Percentiles rank a stretch among this genome's conserved stretches.
Evolutionary conservation across 2,888 invertebrate genomes (phyloP).

Genomic region (Thyatira batis): DNA sequence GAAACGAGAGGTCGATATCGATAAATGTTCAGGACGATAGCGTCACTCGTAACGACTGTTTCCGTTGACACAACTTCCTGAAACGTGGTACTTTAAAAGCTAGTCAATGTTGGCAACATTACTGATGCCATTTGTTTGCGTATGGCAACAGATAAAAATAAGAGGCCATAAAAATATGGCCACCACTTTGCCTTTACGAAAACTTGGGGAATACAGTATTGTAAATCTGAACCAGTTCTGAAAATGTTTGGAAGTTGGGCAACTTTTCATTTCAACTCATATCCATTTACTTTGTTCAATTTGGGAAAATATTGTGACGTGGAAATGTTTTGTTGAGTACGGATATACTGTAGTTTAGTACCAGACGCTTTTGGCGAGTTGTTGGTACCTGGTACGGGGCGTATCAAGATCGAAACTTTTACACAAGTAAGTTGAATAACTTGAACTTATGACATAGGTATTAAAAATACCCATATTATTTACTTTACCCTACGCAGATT

Average conservation of each 20-base stretch:
- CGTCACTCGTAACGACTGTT: conserved; percentile 34
- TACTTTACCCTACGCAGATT: no score
- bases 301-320: conserved; percentile 1
- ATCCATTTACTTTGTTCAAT: conserved; percentile 22
- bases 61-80: conserved; percentile 24
- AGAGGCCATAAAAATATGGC: conserved; percentile 9
- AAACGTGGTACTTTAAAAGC: conserved; percentile 22
- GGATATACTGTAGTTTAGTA: not conserved
- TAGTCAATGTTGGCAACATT: conserved; percentile 8
- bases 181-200: conserved; percentile 10
- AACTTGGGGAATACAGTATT: conserved; percentile 16
- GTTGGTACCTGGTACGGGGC: not conserved
- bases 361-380: not conserved
- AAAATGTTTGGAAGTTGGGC: conserved; percentile 19
- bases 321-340: not conserved
- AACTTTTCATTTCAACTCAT: conserved; percentile 23
- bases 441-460: no score
- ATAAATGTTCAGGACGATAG: conserved; percentile 29
- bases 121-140: conserved; percentile 1
- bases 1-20: conserved; percentile 26
- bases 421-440: not conserved
- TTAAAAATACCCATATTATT: no score
- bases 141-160: conserved; percentile 3
- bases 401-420: not conserved
- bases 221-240: conserved; percentile 18